Base-by-base conservation (phyloP, 2,888 invertebrate genomes). In the Rhagium mordax region DNA sequence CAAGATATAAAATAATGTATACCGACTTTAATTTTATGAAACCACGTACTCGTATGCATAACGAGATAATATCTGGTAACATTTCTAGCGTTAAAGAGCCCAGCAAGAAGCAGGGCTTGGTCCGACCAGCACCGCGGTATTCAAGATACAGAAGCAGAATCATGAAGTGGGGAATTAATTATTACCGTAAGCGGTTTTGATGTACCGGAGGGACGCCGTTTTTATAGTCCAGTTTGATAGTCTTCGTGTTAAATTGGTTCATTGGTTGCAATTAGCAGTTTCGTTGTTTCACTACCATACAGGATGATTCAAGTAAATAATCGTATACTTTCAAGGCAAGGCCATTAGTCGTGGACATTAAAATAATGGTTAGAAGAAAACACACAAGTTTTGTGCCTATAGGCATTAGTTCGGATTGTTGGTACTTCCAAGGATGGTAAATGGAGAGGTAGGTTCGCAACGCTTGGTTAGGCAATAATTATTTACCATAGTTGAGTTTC, bases 1-100 rank as follows among this genome's bases (percentile, higher is more conserved):
- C 68, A 49, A 59, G 49, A 68, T 47, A 59, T 47, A 29, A 15
- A 68, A 49, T 55, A 55, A 48, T 49, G 49, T 16, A 67, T 21
- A 55, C 27, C 29, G 49, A n/a, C 41, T 57, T 51, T 57, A 57
- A 29, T 57, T 57, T 57, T 8, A 57, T 57, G 5, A 57, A 61
- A 47, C 21, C 20, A 21, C 20, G 61, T 61, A 61, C 61, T 20
- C 41, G 47, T 20, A 33, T 33, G 59, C 41, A 29, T 18, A 16
- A 33, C 6, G 33, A 47, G 61, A 61, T 60, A 6, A 20, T 60
- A 60, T 61, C 61, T 20, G 61, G 8, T n/a, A 20, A 18, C 61
- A 47, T 48, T 60, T 41, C n/a, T 41, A 33, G 18, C 29, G 29
- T 57, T 51, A 51, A 57, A 16, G 29, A 27, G 55, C 24, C 59